Percentiles rank a stretch among this genome's conserved stretches.
Evolutionary conservation across 2,888 invertebrate genomes (phyloP).

Genomic region (Drosophila merina): DNA sequence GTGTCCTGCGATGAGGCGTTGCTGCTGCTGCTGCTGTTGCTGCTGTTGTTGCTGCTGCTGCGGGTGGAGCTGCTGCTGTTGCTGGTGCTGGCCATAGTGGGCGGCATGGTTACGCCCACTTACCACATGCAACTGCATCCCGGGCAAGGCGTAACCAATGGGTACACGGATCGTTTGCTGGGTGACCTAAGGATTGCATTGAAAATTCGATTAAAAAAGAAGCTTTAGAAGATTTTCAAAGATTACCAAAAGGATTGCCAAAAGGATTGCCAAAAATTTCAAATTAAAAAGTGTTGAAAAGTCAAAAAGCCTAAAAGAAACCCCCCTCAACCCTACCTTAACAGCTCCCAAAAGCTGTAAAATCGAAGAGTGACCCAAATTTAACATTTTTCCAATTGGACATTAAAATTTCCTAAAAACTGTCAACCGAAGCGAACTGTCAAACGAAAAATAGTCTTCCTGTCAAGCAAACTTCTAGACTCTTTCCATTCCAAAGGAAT

Average conservation of each 20-base stretch:
- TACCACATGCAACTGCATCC: constrained; percentile 85
- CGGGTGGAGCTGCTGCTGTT: constrained; percentile 57
- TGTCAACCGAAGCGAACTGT: too few relatives aligned
- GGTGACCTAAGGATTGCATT: constrained; percentile 76
- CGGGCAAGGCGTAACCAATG: constrained; percentile 84
- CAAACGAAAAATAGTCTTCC: too few relatives aligned
- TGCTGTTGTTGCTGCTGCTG: constrained; percentile 59
- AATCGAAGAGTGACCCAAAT: too few relatives aligned
- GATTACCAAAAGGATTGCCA: neutral
- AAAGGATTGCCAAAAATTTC: too few relatives aligned
- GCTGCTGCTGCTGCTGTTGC: constrained; percentile 60
- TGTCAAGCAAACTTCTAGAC: too few relatives aligned
- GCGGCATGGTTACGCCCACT: constrained; percentile 80
- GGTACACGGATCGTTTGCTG: constrained; percentile 85
- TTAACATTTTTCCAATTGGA: too few relatives aligned
- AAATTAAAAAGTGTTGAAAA: too few relatives aligned
- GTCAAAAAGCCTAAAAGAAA: too few relatives aligned
- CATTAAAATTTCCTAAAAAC: too few relatives aligned
- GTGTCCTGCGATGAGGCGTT: constrained; percentile 78
- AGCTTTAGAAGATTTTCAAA: neutral
- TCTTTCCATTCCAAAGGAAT: too few relatives aligned
- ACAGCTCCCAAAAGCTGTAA: too few relatives aligned
- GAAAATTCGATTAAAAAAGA: neutral
- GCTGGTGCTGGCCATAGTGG: constrained; percentile 75
- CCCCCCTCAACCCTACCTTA: too few relatives aligned